Evolutionary conservation across 2,797 vertebrate species (phyloP), one percentile per base, ranked within the genome.

Genomic region (Acrocephalus scirpaceus): DNA sequence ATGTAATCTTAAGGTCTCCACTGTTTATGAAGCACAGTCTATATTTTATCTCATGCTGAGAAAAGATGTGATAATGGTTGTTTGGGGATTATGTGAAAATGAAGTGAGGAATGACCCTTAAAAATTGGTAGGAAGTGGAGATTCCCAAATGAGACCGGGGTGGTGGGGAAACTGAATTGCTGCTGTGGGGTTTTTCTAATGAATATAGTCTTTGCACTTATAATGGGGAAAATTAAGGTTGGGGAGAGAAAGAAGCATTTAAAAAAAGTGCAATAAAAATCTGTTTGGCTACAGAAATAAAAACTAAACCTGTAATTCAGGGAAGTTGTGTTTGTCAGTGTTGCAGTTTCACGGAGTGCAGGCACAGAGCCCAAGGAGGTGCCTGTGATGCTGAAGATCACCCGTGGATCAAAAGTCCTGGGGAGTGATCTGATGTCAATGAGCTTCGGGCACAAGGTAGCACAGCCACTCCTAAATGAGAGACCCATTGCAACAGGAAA

Each of bases 11-110:
- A 95, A 97, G 85, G 92, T 81, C 95, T 95, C 94, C 20, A 73
- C 71, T 96, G 95, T 97, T 97, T 97, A 84, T 65, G 53, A 92
- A 96, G 80, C 95, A 76, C 90, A 90, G 86, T 92, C 76, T 88
- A 79, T 97, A 96, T 94, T 95, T 96, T 94, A 96, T 95, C 85
- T 94, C 95, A 61, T 79, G 91, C 94, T 97, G 95, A 86, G 95
- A 91, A 90, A 90, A 94, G 96, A 92, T 86, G 94, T 93, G 95
- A 92, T 96, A 96, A 95, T 94, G 79, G 65, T 88, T 94, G 91
- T 73, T 93, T 67, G 71, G 95, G 95, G 95, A 96, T 96, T 96
- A 95, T 88, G 91, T 96, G 94, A 93, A 96, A 96, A 96, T 93
- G 91, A 74, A 95, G 94, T 93, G 96, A 91, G 95, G 92, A 96